phyloP scores from a whole-genome alignment of 2,113 vertebrate genomes.

The Channa maculata region DNA sequence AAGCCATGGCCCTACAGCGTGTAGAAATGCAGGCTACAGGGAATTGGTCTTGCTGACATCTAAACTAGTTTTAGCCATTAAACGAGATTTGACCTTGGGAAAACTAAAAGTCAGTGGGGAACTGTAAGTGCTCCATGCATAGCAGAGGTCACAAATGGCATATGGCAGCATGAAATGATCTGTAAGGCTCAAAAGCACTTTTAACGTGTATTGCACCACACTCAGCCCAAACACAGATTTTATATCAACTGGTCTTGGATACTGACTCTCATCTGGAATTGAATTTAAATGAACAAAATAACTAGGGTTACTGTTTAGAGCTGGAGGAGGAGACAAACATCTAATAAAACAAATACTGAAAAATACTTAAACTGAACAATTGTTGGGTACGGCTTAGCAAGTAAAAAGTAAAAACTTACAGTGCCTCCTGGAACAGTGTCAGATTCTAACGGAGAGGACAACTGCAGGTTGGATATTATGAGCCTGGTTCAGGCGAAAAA shows the following conservation, averaged over 20 bases:
- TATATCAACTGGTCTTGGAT: conserved; percentile 11
- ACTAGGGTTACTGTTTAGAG: background rate
- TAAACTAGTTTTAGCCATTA: conserved; percentile 67
- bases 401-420: too few relatives aligned
- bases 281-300: background rate
- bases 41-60: conserved; percentile 54
- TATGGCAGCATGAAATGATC: conserved; percentile 40
- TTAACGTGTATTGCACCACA: too few relatives aligned
- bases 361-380: too few relatives aligned
- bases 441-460: too few relatives aligned
- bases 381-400: too few relatives aligned
- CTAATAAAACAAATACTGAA: too few relatives aligned
- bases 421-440: too few relatives aligned
- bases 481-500: too few relatives aligned
- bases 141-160: conserved; percentile 36
- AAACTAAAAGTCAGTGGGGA: conserved; percentile 54
- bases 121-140: conserved; percentile 53
- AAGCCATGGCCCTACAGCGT: conserved; percentile 2
- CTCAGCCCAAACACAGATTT: too few relatives aligned
- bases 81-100: conserved; percentile 52
- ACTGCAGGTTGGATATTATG: too few relatives aligned
- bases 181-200: conserved; percentile 42
- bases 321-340: too few relatives aligned
- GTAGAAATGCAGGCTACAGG: conserved; percentile 42
- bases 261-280: background rate